These are phyloP conservation scores for Drosophila paramelanica DNA, from an alignment of 2,888 invertebrate species.

Conservation along the genomic window DNA sequence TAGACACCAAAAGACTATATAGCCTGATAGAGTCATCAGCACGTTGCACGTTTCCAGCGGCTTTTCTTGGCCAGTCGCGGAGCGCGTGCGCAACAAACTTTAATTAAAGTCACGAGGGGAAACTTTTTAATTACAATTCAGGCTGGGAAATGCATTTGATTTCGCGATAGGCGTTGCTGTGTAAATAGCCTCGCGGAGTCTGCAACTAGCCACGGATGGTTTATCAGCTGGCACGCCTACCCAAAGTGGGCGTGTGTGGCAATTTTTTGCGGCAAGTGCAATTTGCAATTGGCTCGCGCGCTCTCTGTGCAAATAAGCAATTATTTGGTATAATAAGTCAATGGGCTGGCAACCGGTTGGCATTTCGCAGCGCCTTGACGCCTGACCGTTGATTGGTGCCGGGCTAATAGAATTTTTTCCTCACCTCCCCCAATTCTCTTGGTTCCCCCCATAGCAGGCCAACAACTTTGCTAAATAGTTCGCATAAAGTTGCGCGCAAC, in stretches of 20 bases:
- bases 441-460: neutral
- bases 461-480: slow-evolving; percentile 69
- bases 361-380: slow-evolving; percentile 35
- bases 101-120: slow-evolving; percentile 52
- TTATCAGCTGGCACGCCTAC: slow-evolving; percentile 55
- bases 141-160: slow-evolving; percentile 49
- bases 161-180: slow-evolving; percentile 49
- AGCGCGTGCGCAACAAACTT: slow-evolving; percentile 49
- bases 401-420: slow-evolving; percentile 68
- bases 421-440: neutral
- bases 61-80: slow-evolving; percentile 3
- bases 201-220: slow-evolving; percentile 28
- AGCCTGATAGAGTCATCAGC: slow-evolving; percentile 56
- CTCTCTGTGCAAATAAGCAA: slow-evolving; percentile 71
- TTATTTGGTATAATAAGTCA: slow-evolving; percentile 78
- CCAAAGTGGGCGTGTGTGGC: slow-evolving; percentile 61
- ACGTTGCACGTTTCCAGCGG: slow-evolving; percentile 3
- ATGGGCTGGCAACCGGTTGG: slow-evolving; percentile 66
- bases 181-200: slow-evolving; percentile 36
- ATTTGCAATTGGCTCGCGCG: slow-evolving; percentile 50
- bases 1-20: neutral
- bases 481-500: slow-evolving; percentile 70
- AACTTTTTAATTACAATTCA: slow-evolving; percentile 51
- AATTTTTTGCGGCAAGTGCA: slow-evolving; percentile 72
- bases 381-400: slow-evolving; percentile 47